Conservation (phyloP, 92 coral and sea anemone species). For the Anthopleura xanthogrammica region DNA sequence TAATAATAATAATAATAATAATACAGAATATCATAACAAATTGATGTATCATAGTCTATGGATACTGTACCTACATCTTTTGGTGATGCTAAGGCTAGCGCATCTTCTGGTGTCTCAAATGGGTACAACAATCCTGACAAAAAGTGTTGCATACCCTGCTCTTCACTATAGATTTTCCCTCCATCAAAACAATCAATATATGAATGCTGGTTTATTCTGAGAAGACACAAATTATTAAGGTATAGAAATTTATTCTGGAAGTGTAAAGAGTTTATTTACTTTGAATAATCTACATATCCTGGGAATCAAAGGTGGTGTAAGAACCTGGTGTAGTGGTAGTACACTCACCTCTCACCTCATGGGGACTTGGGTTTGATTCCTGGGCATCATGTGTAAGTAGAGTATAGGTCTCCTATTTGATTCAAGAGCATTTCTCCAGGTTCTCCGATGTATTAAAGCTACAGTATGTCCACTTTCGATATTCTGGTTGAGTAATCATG, state of each 20-base stretch:
- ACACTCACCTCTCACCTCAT: too few species aligned
- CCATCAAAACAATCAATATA: conserved; percentile 82
- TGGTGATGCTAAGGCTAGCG: conserved; percentile 59
- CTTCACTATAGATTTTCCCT: conserved; percentile 63
- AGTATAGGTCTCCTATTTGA: too few species aligned
- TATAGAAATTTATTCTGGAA: background rate
- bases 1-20: too few species aligned
- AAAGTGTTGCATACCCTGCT: conserved; percentile 43
- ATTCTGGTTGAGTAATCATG: too few species aligned
- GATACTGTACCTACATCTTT: conserved; percentile 46
- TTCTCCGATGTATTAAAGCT: too few species aligned
- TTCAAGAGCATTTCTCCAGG: too few species aligned
- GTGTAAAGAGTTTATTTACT: background rate
- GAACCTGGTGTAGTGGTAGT: background rate
- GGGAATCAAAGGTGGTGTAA: background rate
- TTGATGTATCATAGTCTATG: background rate
- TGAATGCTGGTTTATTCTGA: conserved; percentile 24
- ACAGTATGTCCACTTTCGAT: too few species aligned
- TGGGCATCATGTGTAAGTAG: too few species aligned
- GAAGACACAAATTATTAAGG: background rate
- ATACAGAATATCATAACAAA: too few species aligned
- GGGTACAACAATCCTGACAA: conserved; percentile 20
- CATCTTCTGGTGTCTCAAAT: background rate
- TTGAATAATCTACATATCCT: background rate
- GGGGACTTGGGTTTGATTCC: too few species aligned